Evolutionary conservation across 2,888 invertebrate species (phyloP), one percentile per base, ranked within the genome.

Genomic region (Keiferia lycopersicella): DNA sequence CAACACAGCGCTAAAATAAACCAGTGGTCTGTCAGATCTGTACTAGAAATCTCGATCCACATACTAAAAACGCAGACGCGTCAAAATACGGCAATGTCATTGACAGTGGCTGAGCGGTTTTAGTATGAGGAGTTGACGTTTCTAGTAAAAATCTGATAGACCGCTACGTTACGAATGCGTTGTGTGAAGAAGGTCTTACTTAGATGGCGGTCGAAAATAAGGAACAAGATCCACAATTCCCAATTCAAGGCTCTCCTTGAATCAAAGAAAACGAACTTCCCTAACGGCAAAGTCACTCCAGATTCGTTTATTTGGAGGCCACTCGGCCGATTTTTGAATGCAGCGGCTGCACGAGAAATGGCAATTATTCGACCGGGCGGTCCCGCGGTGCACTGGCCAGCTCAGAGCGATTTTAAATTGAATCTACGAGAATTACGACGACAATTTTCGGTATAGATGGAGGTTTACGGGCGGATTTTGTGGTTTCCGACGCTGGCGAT

Each of bases 351-450:
- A 75, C 76, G 73, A 76, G 76, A 80, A 74, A 79, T 78, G 79
- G 79, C 85, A 87, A 87, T 88, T 87, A 86, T 83, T 73, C 78
- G 79, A 73, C 69, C 73, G 77, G 75, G 48, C 68, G 65, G 68
- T 69, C 74, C 69, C 69, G 65, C 73, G 76, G 76, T 71, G 69
- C 69, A 74, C 77, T 79, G 78, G 75, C 77, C 80, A 69, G 73
- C 77, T 78, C 73, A 67, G 77, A 83, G 77, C 79, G 80, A 79
- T 83, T 86, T 84, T 82, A 85, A 86, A 86, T 85, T 85, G 86
- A 84, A 85, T 85, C 80, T 77, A 77, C 67, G 73, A 76, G 79
- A 82, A 85, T 82, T 82, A 83, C 82, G 78, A 76, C 78, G 78
- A 79, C 82, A 77, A 80, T 82, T 83, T 84, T 80, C 75, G 73